Percentiles rank a stretch among this genome's conserved stretches.
Evolutionary conservation across 1,140 invertebrate species (phyloP).

Genomic region (Macrobrachium nipponense): DNA sequence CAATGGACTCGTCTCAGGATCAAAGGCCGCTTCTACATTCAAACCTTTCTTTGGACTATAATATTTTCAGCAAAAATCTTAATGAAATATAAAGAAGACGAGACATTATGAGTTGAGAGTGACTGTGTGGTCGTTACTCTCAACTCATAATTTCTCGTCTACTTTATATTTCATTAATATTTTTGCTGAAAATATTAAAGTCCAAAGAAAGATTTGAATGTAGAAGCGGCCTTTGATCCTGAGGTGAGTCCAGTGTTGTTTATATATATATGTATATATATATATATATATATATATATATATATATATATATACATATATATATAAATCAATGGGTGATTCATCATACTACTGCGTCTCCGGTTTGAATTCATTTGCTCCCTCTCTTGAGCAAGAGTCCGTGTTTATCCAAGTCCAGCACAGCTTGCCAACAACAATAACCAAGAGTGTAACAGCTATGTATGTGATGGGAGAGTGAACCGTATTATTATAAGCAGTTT

Average conservation of each 20-base stretch:
- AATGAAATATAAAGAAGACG: no score
- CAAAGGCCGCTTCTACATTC: no score
- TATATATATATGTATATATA: constrained; percentile 23
- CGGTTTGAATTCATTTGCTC: no score
- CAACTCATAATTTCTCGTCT: no score
- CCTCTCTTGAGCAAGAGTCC: not conserved
- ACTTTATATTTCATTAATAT: not conserved
- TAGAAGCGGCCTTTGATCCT: not conserved
- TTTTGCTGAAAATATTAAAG: not conserved
- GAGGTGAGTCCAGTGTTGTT: not conserved
- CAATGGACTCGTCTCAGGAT: no score
- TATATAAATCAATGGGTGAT: not conserved
- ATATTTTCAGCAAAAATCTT: no score
- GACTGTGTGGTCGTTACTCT: not conserved
- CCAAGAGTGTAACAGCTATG: no score
- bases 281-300: constrained; percentile 28
- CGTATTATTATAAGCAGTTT: not conserved
- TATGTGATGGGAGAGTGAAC: not conserved
- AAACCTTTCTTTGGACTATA: no score
- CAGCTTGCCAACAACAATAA: not conserved
- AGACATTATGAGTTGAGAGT: no score
- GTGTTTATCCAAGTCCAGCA: no score
- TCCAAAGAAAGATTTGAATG: not conserved
- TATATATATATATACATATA: constrained; percentile 18
- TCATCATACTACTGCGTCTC: not conserved